Evolutionary conservation across 2,888 invertebrate species (phyloP).

Genomic region (Pachymerium ferrugineum): DNA sequence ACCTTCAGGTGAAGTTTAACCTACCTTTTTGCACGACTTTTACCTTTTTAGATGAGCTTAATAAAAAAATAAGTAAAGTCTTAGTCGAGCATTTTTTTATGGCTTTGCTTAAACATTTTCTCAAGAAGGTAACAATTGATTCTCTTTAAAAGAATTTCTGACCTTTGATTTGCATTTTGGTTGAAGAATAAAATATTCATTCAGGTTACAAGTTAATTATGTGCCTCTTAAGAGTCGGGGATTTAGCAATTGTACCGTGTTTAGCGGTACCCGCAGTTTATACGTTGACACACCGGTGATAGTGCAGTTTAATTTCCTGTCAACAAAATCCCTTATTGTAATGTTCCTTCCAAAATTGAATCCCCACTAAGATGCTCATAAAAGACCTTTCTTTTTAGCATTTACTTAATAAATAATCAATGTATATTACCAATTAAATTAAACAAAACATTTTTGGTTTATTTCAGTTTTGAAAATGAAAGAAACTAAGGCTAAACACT

Average conservation of each 20-base stretch:
- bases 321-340: background rate
- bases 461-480: background rate
- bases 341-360: conserved; percentile 9
- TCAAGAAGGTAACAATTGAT: too few species aligned
- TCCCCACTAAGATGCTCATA: background rate
- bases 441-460: background rate
- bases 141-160: background rate
- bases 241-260: background rate
- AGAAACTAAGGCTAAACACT: too few species aligned
- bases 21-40: background rate
- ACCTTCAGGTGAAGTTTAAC: conserved; percentile 8
- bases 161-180: background rate
- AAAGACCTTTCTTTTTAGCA: background rate
- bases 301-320: conserved; percentile 10
- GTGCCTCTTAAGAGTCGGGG: background rate
- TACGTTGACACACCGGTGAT: background rate
- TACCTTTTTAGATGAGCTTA: too few species aligned
- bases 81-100: too few species aligned
- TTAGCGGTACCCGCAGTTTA: background rate
- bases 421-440: background rate
- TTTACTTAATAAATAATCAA: background rate
- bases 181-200: background rate
- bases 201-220: background rate
- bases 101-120: too few species aligned
- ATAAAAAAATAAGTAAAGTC: too few species aligned